phyloP scores from a whole-genome alignment of 2,888 invertebrate species.

The Chrysolina haemoptera region DNA sequence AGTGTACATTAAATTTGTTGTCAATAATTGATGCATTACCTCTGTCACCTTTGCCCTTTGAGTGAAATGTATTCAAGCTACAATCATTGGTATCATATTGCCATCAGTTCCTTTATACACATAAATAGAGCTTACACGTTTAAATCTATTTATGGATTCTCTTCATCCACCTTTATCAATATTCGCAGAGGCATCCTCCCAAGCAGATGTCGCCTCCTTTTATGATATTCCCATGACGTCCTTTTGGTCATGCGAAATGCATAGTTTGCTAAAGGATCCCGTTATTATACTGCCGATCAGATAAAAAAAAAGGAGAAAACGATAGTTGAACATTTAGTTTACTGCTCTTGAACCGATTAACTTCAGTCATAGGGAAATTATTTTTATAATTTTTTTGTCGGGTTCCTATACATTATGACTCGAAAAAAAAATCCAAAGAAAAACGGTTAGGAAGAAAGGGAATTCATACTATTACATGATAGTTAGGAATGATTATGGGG shows the following conservation, averaged over 20 bases:
- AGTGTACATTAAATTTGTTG: too few relatives aligned
- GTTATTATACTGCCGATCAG: background rate
- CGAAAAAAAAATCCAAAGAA: too few relatives aligned
- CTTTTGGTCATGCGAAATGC: conserved; percentile 25
- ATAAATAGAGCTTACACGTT: conserved; percentile 26
- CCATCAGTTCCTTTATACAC: conserved; percentile 12
- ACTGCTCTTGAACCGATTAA: too few relatives aligned
- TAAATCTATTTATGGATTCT: conserved; percentile 22
- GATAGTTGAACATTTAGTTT: background rate
- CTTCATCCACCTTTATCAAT: conserved; percentile 23
- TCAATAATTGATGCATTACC: too few relatives aligned
- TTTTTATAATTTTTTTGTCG: too few relatives aligned
- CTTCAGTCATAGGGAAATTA: too few relatives aligned
- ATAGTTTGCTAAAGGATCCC: background rate
- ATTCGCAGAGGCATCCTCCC: conserved; percentile 13
- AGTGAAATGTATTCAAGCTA: background rate
- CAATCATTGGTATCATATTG: conserved; percentile 8
- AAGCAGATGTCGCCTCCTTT: conserved; percentile 29
- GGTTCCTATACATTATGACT: too few relatives aligned
- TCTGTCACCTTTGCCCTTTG: background rate
- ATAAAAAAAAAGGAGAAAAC: background rate
- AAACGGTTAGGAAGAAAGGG: too few relatives aligned
- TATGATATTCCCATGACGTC: conserved; percentile 24
- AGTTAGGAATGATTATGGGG: too few relatives aligned
- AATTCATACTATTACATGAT: too few relatives aligned